Evolutionary conservation across 2,888 invertebrate genomes (phyloP).

Genomic region (Drosophila demipolita): DNA sequence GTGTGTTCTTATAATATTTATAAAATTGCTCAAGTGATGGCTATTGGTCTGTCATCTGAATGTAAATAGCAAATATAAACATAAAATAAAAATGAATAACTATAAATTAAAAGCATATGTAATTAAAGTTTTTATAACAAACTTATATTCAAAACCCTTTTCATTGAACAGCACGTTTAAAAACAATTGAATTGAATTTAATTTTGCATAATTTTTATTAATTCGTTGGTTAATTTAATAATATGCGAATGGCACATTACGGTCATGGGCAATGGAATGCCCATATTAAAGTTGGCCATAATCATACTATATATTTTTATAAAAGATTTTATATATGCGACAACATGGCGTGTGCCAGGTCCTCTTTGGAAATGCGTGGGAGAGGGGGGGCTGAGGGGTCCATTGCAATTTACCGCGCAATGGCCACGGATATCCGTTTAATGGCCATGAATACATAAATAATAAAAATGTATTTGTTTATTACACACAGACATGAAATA

Average conservation of each 20-base stretch:
- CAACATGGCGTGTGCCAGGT: constrained; percentile 14
- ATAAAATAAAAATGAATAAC: not conserved
- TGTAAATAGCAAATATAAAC: not conserved
- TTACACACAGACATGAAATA: constrained; percentile 56
- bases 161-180: not conserved
- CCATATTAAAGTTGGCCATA: constrained; percentile 51
- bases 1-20: too few relatives aligned
- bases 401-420: constrained; percentile 78
- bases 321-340: not conserved
- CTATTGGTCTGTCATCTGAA: not conserved
- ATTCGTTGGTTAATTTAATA: constrained; percentile 58
- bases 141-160: not conserved
- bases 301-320: constrained; percentile 2
- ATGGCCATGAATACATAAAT: constrained; percentile 82
- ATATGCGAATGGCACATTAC: constrained; percentile 16
- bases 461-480: constrained; percentile 81
- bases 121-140: not conserved
- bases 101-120: not conserved
- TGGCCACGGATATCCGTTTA: constrained; percentile 79
- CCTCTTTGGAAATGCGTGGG: constrained; percentile 1
- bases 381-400: constrained; percentile 17
- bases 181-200: constrained; percentile 41
- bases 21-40: too few relatives aligned
- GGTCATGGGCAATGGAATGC: constrained; percentile 5
- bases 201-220: constrained; percentile 48